Evolutionary conservation across 2,797 vertebrate genomes (phyloP).

Genomic region (Cheirogaleus major): DNA sequence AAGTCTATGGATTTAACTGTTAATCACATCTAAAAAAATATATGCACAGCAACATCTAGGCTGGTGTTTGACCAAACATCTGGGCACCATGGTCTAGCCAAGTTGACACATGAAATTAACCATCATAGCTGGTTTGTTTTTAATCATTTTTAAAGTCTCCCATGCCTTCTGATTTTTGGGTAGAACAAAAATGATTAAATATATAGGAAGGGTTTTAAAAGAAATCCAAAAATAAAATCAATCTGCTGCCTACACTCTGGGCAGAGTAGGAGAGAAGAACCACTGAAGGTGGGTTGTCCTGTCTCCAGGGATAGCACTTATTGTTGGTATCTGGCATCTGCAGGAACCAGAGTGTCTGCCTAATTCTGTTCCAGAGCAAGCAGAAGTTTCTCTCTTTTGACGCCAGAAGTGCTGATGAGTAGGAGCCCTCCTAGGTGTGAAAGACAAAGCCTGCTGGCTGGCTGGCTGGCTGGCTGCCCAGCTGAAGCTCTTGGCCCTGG

Average conservation of each 20-base stretch:
- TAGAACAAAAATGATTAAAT: not conserved
- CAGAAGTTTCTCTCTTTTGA: not conserved
- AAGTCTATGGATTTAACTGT: not conserved
- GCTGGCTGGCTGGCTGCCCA: not conserved
- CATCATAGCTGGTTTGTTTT: not conserved
- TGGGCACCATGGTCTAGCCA: not conserved
- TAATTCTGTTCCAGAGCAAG: not conserved
- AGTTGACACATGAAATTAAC: not conserved
- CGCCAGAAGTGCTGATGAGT: not conserved
- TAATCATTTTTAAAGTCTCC: not conserved
- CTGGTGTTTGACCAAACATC: not conserved
- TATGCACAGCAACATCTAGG: too few relatives aligned
- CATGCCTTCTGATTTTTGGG: not conserved
- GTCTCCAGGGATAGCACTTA: not conserved
- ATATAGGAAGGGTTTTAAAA: not conserved
- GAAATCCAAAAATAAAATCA: not conserved
- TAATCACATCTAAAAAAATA: not conserved
- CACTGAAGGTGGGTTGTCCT: accelerated
- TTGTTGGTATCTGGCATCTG: not conserved
- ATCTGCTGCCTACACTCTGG: not conserved
- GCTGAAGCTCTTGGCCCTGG: not conserved
- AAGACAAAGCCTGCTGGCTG: not conserved
- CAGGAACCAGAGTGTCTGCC: not conserved
- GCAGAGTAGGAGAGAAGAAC: not conserved
- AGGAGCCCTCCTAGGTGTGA: not conserved